Percentiles rank a stretch among this genome's conserved stretches.
Evolutionary conservation across 2,113 vertebrate genomes (phyloP).

Genomic region (Redunca redunca): DNA sequence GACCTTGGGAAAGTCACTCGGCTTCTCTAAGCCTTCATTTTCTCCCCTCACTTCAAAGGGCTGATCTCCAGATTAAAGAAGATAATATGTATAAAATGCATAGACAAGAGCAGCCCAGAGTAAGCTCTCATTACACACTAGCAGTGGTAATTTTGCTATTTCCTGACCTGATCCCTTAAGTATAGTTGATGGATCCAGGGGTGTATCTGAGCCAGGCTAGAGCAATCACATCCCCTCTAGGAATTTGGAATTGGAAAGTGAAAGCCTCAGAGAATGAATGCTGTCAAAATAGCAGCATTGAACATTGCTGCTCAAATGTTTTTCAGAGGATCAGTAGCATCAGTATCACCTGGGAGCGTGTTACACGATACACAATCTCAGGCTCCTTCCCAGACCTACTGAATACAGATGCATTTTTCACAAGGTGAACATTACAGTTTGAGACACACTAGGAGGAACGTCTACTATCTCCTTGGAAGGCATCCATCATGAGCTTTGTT

Average conservation of each 20-base stretch:
- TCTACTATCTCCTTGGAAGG: neutral
- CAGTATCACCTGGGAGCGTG: neutral
- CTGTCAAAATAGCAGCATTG: neutral
- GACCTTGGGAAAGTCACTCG: neutral
- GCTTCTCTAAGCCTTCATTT: neutral
- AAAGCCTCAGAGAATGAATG: neutral
- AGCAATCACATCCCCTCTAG: neutral
- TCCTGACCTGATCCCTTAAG: neutral
- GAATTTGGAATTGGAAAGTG: neutral
- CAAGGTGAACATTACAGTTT: neutral
- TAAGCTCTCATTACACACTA: neutral
- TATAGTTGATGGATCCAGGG: neutral
- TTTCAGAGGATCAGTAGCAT: neutral
- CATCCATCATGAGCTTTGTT: neutral
- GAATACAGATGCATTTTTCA: neutral
- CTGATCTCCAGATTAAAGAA: neutral
- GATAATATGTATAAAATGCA: neutral
- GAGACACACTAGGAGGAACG: neutral
- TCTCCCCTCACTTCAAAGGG: neutral
- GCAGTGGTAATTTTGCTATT: neutral
- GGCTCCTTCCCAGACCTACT: neutral
- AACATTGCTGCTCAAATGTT: neutral
- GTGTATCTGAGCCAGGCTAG: neutral
- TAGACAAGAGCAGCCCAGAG: neutral
- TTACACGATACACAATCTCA: neutral